Conservation (phyloP, 2,888 invertebrate species). For the Tortricodes alternella region DNA sequence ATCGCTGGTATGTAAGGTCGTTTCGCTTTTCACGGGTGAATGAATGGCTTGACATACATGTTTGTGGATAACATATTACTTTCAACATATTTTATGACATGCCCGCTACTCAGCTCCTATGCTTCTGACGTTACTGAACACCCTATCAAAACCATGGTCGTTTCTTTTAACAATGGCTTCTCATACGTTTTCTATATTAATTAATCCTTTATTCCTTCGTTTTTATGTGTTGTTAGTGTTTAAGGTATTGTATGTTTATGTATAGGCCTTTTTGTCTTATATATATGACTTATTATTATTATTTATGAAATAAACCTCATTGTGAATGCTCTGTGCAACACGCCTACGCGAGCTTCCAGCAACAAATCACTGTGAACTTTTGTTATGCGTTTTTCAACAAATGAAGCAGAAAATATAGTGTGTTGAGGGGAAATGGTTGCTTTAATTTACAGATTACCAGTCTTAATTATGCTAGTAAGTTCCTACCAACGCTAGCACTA, state of each 20-base stretch:
- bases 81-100: not conserved
- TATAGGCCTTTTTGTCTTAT: not conserved
- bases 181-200: too few relatives aligned
- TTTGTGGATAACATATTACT: constrained; percentile 1
- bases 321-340: not conserved
- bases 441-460: not conserved
- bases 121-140: too few relatives aligned
- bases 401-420: constrained; percentile 9
- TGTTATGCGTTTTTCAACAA: constrained; percentile 6
- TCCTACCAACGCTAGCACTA: too few relatives aligned
- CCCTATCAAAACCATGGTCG: too few relatives aligned
- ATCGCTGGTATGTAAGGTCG: not conserved
- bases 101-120: too few relatives aligned
- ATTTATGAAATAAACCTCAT: not conserved
- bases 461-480: not conserved
- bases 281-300: not conserved
- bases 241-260: not conserved
- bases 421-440: not conserved
- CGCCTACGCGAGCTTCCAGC: not conserved
- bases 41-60: constrained; percentile 7
- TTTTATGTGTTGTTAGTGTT: not conserved
- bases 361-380: constrained; percentile 12
- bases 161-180: too few relatives aligned
- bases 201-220: too few relatives aligned
- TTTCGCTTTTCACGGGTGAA: not conserved